Evolutionary conservation across 2,113 vertebrate genomes (phyloP).

Genomic region (Boulengeromyrus knoepffleri): DNA sequence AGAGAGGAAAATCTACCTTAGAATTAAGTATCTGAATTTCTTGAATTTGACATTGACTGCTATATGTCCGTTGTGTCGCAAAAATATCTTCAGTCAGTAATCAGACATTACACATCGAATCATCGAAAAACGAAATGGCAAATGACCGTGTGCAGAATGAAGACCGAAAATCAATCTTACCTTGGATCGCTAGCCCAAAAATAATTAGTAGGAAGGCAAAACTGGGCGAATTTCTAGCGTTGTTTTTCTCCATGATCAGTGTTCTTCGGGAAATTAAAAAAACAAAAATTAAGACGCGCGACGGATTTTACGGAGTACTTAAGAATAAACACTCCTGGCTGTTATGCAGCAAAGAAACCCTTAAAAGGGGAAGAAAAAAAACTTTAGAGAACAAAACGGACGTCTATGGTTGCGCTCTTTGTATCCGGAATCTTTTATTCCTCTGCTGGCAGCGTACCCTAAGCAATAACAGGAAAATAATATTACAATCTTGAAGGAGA

Average conservation of each 20-base stretch:
- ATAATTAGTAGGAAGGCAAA: constrained; percentile 35
- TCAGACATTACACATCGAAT: background rate
- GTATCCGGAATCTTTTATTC: constrained; percentile 10
- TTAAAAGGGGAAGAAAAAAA: constrained; percentile 23
- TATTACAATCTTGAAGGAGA: background rate
- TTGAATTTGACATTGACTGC: background rate
- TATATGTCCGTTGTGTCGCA: background rate
- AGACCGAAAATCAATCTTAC: constrained; percentile 40
- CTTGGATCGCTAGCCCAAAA: constrained; percentile 41
- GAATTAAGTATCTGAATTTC: background rate
- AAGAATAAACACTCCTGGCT: constrained; percentile 8
- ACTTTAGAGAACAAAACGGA: constrained; percentile 13
- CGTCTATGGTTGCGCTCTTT: constrained; percentile 23
- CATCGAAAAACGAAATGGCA: background rate
- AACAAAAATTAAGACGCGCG: background rate
- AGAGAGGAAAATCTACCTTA: background rate
- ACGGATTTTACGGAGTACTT: background rate
- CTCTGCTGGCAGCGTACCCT: background rate
- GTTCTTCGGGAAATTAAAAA: constrained; percentile 25
- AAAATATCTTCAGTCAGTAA: background rate
- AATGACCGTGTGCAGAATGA: background rate
- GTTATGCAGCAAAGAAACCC: background rate
- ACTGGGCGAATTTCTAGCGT: constrained; percentile 33
- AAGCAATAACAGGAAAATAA: background rate
- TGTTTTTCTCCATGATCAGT: constrained; percentile 46